A percentile compares a stretch with the other conserved stretches of the same genome.
Evolutionary conservation across 2,797 vertebrate genomes (phyloP).

Genomic region (Odontamblyopus rebecca): DNA sequence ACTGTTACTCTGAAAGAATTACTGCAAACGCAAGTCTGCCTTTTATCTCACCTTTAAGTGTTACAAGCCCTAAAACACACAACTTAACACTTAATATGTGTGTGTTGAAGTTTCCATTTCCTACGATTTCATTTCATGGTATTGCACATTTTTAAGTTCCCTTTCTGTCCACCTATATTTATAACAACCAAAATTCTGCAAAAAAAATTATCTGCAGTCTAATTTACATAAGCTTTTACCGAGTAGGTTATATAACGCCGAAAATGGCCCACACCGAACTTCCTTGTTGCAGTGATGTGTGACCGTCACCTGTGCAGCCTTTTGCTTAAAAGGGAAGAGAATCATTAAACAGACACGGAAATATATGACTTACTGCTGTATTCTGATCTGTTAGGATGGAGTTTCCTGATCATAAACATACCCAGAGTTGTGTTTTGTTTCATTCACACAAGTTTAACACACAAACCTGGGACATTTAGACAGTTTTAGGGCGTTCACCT

Average conservation of each 20-base stretch:
- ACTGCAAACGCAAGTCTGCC: not conserved
- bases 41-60: not conserved
- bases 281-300: conserved; percentile 11
- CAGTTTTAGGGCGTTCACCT: no score
- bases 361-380: no score
- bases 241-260: not conserved
- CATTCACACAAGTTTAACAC: no score
- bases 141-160: not conserved
- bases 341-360: not conserved
- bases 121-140: not conserved
- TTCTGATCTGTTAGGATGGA: not conserved
- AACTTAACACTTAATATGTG: not conserved
- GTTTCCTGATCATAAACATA: no score
- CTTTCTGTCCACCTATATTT: not conserved
- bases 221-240: not conserved
- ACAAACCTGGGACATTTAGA: no score
- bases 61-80: not conserved
- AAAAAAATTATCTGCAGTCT: not conserved
- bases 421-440: no score
- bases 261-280: not conserved
- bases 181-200: not conserved
- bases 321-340: not conserved
- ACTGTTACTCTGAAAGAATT: not conserved
- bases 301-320: not conserved
- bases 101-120: not conserved